These are phyloP conservation scores for Ammodytes marinus DNA, from an alignment of 2,113 vertebrate genomes.

Conservation along the genomic window DNA sequence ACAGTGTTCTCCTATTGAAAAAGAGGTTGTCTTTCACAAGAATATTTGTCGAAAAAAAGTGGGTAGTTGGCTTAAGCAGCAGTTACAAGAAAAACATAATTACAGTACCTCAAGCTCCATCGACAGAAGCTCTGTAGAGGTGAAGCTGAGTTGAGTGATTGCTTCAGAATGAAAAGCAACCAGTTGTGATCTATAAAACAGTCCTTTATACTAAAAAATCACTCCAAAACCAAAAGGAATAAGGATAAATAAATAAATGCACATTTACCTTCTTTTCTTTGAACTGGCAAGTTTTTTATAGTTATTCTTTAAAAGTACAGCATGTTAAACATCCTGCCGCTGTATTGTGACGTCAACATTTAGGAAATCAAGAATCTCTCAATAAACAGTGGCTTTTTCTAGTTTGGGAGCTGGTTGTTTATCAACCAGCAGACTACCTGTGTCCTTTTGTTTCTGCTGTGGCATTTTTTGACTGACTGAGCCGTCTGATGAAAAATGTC, in stretches of 20 bases:
- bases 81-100: neutral
- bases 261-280: neutral
- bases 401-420: constrained; percentile 1
- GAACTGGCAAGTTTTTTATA: neutral
- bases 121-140: neutral
- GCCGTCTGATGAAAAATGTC: constrained; percentile 61
- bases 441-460: constrained; percentile 51
- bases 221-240: neutral
- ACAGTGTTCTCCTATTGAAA: neutral
- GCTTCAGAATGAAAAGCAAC: neutral
- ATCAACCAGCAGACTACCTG: neutral
- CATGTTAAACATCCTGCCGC: neutral
- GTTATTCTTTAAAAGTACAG: constrained; percentile 1
- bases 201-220: neutral
- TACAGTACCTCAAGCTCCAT: neutral
- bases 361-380: neutral
- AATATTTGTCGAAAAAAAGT: no score
- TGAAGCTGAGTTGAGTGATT: neutral
- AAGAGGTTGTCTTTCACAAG: neutral
- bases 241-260: neutral
- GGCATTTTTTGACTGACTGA: constrained; percentile 30
- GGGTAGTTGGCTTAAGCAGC: neutral
- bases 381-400: constrained; percentile 11
- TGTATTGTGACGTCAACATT: neutral
- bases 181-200: neutral